Base-by-base conservation (phyloP, 1,140 invertebrate species). In the Paraescarpia echinospica region DNA sequence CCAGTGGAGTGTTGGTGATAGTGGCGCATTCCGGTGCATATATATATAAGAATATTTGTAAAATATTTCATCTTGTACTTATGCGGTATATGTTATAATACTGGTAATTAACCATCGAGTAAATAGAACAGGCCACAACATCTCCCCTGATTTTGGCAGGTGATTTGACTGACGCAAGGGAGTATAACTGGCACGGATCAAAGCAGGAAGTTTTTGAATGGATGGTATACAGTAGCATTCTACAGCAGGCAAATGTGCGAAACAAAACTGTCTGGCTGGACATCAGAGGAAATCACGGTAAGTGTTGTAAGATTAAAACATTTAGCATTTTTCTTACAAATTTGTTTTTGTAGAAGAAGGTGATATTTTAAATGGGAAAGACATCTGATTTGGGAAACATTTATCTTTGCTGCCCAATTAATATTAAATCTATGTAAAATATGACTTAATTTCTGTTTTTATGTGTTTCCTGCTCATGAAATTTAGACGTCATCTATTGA, bases 241-340 rank as follows among this genome's bases (percentile, higher is more conserved):
- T 99, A 35, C 96, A 97, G 88, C 97, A 97, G 93, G 97, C 97
- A 93, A 97, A 97, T 93, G 97, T 98, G 34, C 96, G 96, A 51
- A 96, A 97, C 91, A 97, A 97, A 95, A 98, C 98, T 6, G 96
- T 97, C 18, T 99, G 98, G 98, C 96, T 99, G 90, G 98, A 99
- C 96, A 98, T 99, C 93, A 97, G 98, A 96, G 98, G 98, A 95
- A 99, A 99, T 97, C 98, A 99, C 97, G 98, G 98, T 98, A 96
- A 95, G 94, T 92, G 22, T 34, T 92, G 34, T 93, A 88, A 8
- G 2, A 90, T 22, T 14, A 9, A 4, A 33, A 22, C 90, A 34
- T 22, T 9, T 34, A 31, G 90, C 9, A 2, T 12, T 6, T 33
- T 31, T 34, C 27, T 22, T 31, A 41, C 41, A 41, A 6, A 34